Evolutionary conservation across 2,888 invertebrate genomes (phyloP), one percentile per base, ranked within the genome.

Genomic region (Polydrusus tereticollis): DNA sequence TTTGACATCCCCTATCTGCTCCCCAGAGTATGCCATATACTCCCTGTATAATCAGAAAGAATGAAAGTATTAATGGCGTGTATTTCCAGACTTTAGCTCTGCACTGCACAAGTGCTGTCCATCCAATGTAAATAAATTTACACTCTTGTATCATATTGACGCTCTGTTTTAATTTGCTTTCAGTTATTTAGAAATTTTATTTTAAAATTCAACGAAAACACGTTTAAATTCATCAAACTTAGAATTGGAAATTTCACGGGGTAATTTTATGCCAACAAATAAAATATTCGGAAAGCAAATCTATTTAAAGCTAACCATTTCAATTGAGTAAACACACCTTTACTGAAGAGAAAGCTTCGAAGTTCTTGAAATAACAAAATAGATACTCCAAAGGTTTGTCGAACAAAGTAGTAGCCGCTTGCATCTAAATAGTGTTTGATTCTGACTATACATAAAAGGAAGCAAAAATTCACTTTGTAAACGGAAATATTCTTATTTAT

Each of bases 301-400:
- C 50, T 64, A 64, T 71, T 65, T 65, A 67, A 67, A 62, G 72
- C 45, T 70, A 62, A 71, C 52, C 55, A 66, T 72, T 72, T 72
- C 62, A 60, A 67, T 70, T 70, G 64, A 58, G 69, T 57, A 72
- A 72, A 72, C 66, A 67, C 52, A 72, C 72, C 67, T 72, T 62
- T 36, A 29, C 57, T 23, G 55, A 66, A 63, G 57, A 62, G 59
- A 20, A 47, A 58, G 62, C 63, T 62, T 58, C 45, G 23, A 36
- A 57, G 68, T 63, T 68, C 57, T 38, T 60, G 62, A 67, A 72
- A 72, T 72, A 67, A 72, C 72, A 72, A 72, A 70, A 72, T 67
- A 72, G 72, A 60, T 67, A 67, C 62, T 60, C 62, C 41, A 72
- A 68, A 68, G 60, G 59, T 68, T 68, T 68, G 68, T 60, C 50